These are phyloP conservation scores for Exocentrus adspersus DNA, from an alignment of 2,888 invertebrate genomes.

Conservation along the genomic window DNA sequence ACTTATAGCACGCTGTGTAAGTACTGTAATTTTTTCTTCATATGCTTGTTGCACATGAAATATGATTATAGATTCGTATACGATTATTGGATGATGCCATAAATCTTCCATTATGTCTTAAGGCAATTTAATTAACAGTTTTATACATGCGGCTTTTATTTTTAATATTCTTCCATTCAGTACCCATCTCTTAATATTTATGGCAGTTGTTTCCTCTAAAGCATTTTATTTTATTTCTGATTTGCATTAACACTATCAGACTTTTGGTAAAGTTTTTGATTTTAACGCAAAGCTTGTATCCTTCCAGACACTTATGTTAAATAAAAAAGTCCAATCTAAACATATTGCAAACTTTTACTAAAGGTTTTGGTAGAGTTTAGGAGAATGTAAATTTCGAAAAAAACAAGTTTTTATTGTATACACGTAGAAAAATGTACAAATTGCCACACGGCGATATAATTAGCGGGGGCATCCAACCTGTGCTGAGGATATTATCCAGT, in stretches of 20 bases:
- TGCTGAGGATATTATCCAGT: not conserved
- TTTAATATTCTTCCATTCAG: not conserved
- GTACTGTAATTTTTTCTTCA: not conserved
- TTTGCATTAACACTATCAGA: too few species aligned
- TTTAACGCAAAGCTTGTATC: too few species aligned
- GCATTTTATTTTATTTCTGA: too few species aligned
- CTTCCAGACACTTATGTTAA: too few species aligned
- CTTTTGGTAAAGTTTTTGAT: too few species aligned
- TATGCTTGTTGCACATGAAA: not conserved
- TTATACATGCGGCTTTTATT: not conserved
- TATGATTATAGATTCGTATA: conserved; percentile 1
- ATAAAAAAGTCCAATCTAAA: too few species aligned
- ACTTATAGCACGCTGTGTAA: not conserved
- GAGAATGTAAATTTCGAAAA: too few species aligned
- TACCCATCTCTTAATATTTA: not conserved
- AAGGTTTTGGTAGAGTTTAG: too few species aligned
- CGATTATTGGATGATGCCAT: conserved; percentile 1
- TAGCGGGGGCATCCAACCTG: not conserved
- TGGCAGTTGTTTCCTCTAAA: not conserved
- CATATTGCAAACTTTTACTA: too few species aligned
- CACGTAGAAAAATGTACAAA: too few species aligned
- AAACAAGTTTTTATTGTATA: too few species aligned
- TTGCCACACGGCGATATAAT: too few species aligned
- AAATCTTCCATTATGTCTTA: not conserved
- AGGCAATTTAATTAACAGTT: conserved; percentile 5